Evolutionary conservation across 2,113 vertebrate genomes (phyloP), one percentile per base, ranked within the genome.

Genomic region (Ursus arctos): DNA sequence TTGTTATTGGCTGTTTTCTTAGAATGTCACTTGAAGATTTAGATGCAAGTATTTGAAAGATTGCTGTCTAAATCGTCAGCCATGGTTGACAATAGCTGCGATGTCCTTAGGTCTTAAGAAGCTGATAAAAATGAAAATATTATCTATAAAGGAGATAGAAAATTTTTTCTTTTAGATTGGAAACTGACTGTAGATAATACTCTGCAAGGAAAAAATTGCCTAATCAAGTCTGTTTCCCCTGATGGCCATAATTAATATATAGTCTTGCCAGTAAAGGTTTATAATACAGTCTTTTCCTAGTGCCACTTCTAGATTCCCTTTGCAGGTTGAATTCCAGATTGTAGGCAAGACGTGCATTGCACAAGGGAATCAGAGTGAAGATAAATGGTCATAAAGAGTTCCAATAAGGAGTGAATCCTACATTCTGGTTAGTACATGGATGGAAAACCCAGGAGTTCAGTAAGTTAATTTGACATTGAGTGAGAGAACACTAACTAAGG

Each of bases 291-390:
- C 4, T 77, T 72, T 22, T 79, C 16, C 43, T 19, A 67, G 40
- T 59, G 47, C 33, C 15, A 88, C 14, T 69, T 92, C 33, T 85
- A 16, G 82, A 40, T 95, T 77, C 47, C 36, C 22, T 80, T 77
- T 86, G 24, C 81, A 71, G 59, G 28, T n/a, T 95, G 91, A 47
- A 87, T 95, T 88, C 36, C 33, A 76, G 31, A 76, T 49, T 33
- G 11, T 77, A 10, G 33, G 51, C 14, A 57, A 36, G 57, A 31
- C 95, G 93, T 96, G 51, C 88, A 43, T 57, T 80, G 65, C 53
- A 11, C 65, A 57, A 21, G 71, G 16, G 69, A 84, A 72, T 92
- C 80, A 76, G n/a, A 97, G 91, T 82, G 83, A 92, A 82, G 79
- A n/a, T 80, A 76, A 95, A 95, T 63, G 86, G 36, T 86, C 36